Evolutionary conservation across 2,113 vertebrate species (phyloP).

Genomic region (Argyrosomus japonicus): DNA sequence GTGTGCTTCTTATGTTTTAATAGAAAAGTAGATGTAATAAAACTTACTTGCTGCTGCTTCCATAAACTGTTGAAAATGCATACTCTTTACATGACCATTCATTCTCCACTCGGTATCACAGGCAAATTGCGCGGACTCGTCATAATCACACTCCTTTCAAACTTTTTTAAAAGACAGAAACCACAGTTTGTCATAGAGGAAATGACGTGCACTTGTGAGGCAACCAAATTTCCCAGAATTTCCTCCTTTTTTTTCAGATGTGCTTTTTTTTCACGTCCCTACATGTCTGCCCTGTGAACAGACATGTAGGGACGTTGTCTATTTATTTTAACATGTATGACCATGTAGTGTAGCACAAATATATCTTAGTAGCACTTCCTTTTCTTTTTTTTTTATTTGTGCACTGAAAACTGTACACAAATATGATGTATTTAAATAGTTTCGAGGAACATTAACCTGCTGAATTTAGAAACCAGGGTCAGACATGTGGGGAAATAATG

Average conservation of each 20-base stretch:
- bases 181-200: constrained; percentile 84
- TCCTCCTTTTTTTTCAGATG: constrained; percentile 68
- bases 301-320: constrained; percentile 29
- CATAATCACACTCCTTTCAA: constrained; percentile 80
- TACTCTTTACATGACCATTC: constrained; percentile 83
- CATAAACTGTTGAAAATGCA: constrained; percentile 74
- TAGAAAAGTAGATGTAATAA: background rate
- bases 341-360: background rate
- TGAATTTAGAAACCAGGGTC: constrained; percentile 15
- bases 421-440: background rate
- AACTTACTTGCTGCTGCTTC: constrained; percentile 80
- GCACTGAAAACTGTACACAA: background rate
- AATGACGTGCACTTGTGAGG: constrained; percentile 84
- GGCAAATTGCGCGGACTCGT: constrained; percentile 74
- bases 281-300: constrained; percentile 35
- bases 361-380: constrained; percentile 13
- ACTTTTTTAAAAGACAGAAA: constrained; percentile 81
- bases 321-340: background rate
- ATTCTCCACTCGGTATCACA: constrained; percentile 77
- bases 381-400: background rate
- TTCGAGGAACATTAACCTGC: background rate
- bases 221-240: constrained; percentile 85
- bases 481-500: constrained; percentile 5
- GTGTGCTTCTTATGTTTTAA: background rate
- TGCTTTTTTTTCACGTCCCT: constrained; percentile 41